A percentile compares a stretch with the other conserved stretches of the same genome.
Evolutionary conservation across 2,113 vertebrate genomes (phyloP).

Genomic region (Propithecus coquereli): DNA sequence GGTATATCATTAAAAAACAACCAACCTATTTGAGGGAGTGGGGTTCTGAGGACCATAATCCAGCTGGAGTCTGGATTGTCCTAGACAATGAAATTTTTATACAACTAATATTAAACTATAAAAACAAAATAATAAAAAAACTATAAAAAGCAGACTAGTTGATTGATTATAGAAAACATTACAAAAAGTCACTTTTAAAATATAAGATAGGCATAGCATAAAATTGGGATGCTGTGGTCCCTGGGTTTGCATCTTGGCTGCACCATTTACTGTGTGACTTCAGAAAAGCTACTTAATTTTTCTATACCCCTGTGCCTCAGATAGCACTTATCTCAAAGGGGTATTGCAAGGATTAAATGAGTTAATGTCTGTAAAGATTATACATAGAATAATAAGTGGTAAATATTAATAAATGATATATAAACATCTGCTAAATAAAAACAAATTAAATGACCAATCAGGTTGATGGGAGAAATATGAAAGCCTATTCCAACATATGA

Average conservation of each 20-base stretch:
- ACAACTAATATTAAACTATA: background rate
- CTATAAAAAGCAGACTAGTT: background rate
- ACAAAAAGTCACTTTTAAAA: background rate
- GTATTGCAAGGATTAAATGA: background rate
- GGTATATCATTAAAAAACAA: background rate
- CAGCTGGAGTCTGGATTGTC: background rate
- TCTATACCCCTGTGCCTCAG: background rate
- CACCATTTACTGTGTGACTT: background rate
- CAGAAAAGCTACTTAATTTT: background rate
- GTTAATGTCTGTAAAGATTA: background rate
- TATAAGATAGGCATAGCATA: background rate
- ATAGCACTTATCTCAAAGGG: background rate
- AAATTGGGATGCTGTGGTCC: background rate
- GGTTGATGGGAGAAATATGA: background rate
- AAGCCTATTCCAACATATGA: background rate
- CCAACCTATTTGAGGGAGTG: background rate
- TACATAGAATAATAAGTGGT: background rate
- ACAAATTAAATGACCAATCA: background rate
- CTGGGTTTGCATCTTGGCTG: background rate
- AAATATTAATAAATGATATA: background rate
- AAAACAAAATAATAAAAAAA: conserved; percentile 6
- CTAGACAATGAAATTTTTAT: background rate
- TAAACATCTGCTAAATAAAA: background rate
- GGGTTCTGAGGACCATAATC: background rate
- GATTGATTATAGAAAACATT: background rate